Percentiles rank a stretch among this genome's conserved stretches.
phyloP scores from a whole-genome alignment of 2,113 vertebrate species.

The Prunella fulvescens region DNA sequence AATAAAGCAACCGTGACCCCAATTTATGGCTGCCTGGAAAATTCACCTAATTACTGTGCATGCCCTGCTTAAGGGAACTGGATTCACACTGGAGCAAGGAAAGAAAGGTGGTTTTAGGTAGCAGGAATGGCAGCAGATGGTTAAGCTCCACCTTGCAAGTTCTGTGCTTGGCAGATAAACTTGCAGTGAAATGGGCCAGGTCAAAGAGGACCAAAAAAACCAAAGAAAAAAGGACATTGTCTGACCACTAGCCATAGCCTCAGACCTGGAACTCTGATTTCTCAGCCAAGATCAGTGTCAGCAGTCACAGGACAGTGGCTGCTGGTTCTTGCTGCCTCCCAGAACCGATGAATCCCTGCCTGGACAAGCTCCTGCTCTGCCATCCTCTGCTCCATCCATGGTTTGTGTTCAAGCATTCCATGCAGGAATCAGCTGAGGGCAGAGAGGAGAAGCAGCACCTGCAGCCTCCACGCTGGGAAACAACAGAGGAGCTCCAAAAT shows the following conservation, averaged over 20 bases:
- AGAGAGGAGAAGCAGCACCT: background rate
- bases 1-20: background rate
- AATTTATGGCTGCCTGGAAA: background rate
- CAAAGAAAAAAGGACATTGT: rapidly evolving
- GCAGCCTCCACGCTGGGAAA: background rate
- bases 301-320: background rate
- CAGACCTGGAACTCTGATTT: background rate
- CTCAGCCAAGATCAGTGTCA: background rate
- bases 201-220: rapidly evolving
- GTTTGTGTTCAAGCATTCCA: background rate
- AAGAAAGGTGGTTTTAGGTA: background rate
- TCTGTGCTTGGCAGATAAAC: background rate
- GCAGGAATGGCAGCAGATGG: background rate
- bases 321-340: background rate
- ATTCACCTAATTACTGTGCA: background rate
- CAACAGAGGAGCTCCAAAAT: constrained; percentile 15
- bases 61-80: background rate
- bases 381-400: background rate
- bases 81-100: background rate
- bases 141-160: background rate
- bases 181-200: too few species aligned
- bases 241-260: background rate
- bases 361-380: background rate
- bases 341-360: background rate
- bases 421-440: background rate